These are phyloP conservation scores for Hippocampus guttulatus DNA, from an alignment of 2,113 vertebrate genomes.

Conservation along the genomic window DNA sequence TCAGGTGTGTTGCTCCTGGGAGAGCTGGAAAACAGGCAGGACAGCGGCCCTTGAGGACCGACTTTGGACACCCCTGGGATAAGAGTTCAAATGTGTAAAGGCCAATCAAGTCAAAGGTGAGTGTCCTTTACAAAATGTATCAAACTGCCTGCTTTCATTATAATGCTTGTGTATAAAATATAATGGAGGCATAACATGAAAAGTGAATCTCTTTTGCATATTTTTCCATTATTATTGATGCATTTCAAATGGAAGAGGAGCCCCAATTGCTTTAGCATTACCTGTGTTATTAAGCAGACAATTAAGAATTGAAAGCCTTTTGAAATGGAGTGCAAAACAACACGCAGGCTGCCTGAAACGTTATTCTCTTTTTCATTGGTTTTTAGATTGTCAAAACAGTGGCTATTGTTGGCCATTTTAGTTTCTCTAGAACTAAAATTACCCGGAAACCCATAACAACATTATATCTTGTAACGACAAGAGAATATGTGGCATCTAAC, in stretches of 20 bases:
- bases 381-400: constrained; percentile 16
- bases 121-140: constrained; percentile 51
- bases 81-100: constrained; percentile 39
- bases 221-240: constrained; percentile 60
- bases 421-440: constrained; percentile 2
- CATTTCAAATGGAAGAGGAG: constrained; percentile 53
- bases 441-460: background rate
- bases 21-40: too few relatives aligned
- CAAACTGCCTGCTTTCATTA: constrained; percentile 40
- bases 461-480: too few relatives aligned
- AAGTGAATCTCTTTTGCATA: constrained; percentile 51
- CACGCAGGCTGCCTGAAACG: constrained; percentile 26
- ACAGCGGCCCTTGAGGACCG: too few relatives aligned
- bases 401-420: constrained; percentile 15
- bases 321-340: constrained; percentile 39
- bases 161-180: constrained; percentile 45
- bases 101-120: constrained; percentile 49
- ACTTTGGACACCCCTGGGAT: too few relatives aligned
- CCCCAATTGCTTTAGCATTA: constrained; percentile 37
- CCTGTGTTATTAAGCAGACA: constrained; percentile 60
- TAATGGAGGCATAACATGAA: constrained; percentile 49
- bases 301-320: constrained; percentile 57
- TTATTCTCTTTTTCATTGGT: constrained; percentile 17
- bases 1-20: too few relatives aligned
- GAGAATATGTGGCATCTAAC: too few relatives aligned